Evolutionary conservation across 2,113 vertebrate species (phyloP), one percentile per base, ranked within the genome.

Genomic region (Hippoglossus stenolepis): DNA sequence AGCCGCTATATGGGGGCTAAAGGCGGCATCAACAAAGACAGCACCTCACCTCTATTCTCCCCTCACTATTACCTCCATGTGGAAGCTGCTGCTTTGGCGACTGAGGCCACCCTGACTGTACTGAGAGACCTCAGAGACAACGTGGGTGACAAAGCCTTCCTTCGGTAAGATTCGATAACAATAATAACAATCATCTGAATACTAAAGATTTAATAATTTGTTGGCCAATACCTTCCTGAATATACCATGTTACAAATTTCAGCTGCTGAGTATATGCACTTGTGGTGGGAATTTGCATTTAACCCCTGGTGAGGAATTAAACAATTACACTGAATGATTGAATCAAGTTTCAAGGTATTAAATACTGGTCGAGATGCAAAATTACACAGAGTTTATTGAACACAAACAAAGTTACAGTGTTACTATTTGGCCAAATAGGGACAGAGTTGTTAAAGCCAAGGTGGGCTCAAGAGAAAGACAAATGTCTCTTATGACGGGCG

Each of bases 11-110:
- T 75, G 45, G 92, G 85, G 0, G 95, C 96, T 15, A 93, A 86
- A 65, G 96, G 96, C 3, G 96, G 96, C 67, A 96, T 96, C 88
- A 97, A 96, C 89, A 97, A 97, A 76, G 96, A 97, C 77, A 97
- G 95, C 83, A 94, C 93, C 0, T 95, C 95, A 2, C 88, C 92
- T 0, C 3, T 95, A 24, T 96, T 96, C 89, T 97, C 96, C 38
- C 96, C 96, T 0, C 96, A 96, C 79, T 94, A 96, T 75, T 90
- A 87, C 72, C 93, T 96, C 63, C 96, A 96, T 53, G 69, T 54
- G 5, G 87, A 93, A 65, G 96, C 96, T 0, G 95, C 95, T 2
- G 20, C 63, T 10, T 75, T 97, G 56, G 96, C 96, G 3, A 90
- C 91, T 38, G 81, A 91, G 58, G 96, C 96, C 69, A 96, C 96